These are phyloP conservation scores for Rhagonycha lutea DNA, from an alignment of 2,888 invertebrate genomes.

Conservation along the genomic window DNA sequence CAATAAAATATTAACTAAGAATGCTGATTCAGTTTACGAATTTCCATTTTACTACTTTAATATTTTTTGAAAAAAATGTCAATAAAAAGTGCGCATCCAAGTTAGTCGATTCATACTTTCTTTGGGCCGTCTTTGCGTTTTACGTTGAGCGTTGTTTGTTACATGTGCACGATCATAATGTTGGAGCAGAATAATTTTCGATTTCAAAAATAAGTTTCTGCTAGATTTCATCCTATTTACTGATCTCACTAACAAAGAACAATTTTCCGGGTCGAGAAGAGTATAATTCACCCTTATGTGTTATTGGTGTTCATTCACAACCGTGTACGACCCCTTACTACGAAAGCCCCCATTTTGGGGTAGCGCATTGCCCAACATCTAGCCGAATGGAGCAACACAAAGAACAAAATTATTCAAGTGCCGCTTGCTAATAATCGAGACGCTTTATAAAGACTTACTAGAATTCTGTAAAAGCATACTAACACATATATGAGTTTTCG, in stretches of 20 bases:
- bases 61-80: not conserved
- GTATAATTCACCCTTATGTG: constrained; percentile 24
- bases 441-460: constrained; percentile 35
- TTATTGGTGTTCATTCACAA: constrained; percentile 39
- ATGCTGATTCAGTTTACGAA: too few species aligned
- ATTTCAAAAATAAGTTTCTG: not conserved
- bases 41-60: not conserved
- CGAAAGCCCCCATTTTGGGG: constrained; percentile 18
- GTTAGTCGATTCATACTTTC: not conserved
- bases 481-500: constrained; percentile 42
- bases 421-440: constrained; percentile 34
- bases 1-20: not conserved
- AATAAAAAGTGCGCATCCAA: not conserved
- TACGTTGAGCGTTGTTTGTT: not conserved
- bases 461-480: constrained; percentile 46
- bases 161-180: not conserved
- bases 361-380: constrained; percentile 19
- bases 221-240: not conserved
- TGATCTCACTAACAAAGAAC: constrained; percentile 20
- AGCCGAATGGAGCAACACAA: constrained; percentile 28
- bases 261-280: constrained; percentile 16
- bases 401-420: constrained; percentile 22
- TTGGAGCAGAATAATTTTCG: not conserved
- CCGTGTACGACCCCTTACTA: constrained; percentile 39
- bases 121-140: not conserved